A percentile compares a stretch with the other conserved stretches of the same genome.
phyloP scores from a whole-genome alignment of 1,140 invertebrate genomes.

The Elymnias hypermnestra region DNA sequence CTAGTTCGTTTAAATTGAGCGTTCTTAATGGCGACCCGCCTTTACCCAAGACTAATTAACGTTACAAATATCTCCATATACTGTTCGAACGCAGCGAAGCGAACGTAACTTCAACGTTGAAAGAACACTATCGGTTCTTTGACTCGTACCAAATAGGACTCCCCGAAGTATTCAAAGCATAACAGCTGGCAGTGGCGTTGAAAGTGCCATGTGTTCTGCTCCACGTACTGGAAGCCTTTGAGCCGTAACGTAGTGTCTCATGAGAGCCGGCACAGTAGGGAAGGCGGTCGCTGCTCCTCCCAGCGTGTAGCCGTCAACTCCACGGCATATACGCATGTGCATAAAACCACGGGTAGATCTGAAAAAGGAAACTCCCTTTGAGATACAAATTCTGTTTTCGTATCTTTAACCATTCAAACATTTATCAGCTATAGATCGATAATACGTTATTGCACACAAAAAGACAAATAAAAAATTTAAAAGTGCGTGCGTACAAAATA shows the following conservation, averaged over 20 bases:
- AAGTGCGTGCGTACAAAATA: no score
- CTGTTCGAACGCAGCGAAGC: slow-evolving; percentile 2
- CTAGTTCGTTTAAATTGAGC: no score
- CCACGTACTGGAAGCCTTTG: slow-evolving; percentile 95
- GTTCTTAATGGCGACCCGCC: no score
- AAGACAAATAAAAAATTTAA: no score
- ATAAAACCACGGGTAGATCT: slow-evolving; percentile 95
- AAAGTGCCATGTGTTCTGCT: slow-evolving; percentile 95
- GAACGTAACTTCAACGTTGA: slow-evolving; percentile 6
- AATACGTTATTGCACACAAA: no score
- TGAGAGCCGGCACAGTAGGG: slow-evolving; percentile 92
- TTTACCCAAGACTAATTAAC: no score
- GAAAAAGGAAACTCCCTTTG: slow-evolving; percentile 46
- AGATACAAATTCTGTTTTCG: not conserved
- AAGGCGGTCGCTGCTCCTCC: slow-evolving; percentile 95
- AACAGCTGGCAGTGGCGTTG: slow-evolving; percentile 91
- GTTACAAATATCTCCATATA: not conserved
- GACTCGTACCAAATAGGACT: slow-evolving; percentile 9
- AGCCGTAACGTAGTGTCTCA: slow-evolving; percentile 92
- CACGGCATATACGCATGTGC: slow-evolving; percentile 94
- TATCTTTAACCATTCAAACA: not conserved
- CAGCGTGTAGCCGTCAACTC: slow-evolving; percentile 86
- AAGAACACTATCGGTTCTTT: slow-evolving; percentile 9
- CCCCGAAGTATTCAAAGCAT: slow-evolving; percentile 79
- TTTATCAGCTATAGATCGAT: no score